Conservation (phyloP, 2,797 vertebrate species). For the Gorsachius magnificus region DNA sequence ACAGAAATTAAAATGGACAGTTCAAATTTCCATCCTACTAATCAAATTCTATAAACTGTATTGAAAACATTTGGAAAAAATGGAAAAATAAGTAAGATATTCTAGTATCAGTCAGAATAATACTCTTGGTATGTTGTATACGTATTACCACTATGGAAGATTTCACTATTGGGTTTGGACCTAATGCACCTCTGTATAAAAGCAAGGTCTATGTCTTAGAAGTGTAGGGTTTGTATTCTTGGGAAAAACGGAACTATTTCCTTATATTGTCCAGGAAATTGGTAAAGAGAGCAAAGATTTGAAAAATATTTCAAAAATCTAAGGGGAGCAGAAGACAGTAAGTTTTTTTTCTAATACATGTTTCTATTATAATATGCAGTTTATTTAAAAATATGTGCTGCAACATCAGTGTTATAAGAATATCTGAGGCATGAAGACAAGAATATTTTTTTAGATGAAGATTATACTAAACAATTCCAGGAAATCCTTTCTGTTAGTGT, state of each 20-base stretch:
- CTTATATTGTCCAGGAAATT: neutral
- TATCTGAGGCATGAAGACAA: neutral
- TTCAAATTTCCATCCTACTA: neutral
- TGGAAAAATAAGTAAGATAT: neutral
- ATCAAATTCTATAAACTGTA: neutral
- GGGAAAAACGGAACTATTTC: neutral
- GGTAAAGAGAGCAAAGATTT: neutral
- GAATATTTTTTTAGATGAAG: neutral
- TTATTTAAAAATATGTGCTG: neutral
- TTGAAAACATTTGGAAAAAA: neutral
- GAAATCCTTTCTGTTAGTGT: neutral
- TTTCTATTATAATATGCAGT: neutral
- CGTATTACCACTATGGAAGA: neutral
- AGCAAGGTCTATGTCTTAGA: neutral
- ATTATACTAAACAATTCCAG: neutral
- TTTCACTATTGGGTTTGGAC: neutral
- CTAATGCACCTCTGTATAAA: neutral
- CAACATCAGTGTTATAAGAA: neutral
- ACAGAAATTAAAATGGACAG: neutral
- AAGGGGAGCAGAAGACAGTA: neutral
- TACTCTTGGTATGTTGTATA: neutral
- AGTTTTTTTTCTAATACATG: neutral
- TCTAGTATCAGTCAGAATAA: neutral
- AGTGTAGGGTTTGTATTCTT: neutral
- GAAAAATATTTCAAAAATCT: neutral